Evolutionary conservation across 2,797 vertebrate genomes (phyloP).

Genomic region (Pipistrellus kuhlii): DNA sequence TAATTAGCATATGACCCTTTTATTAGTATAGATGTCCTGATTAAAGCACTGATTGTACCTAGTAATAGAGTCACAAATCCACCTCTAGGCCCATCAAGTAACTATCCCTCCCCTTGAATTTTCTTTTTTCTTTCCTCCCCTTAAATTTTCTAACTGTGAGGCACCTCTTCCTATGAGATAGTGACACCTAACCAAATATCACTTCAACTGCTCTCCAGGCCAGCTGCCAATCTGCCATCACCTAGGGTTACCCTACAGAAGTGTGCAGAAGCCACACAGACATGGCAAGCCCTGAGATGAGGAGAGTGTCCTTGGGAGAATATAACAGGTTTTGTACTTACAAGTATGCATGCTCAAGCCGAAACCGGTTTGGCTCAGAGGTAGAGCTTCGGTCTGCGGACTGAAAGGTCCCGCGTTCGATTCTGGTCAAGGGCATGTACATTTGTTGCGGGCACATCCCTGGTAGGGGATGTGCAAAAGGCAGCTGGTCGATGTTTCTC

Average conservation of each 20-base stretch:
- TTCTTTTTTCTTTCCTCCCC: neutral
- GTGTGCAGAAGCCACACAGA: neutral
- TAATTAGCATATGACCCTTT: too few species aligned
- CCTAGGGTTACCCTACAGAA: neutral
- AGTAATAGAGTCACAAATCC: constrained; percentile 15
- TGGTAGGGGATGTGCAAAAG: too few species aligned
- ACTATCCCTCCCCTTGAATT: neutral
- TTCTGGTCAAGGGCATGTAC: too few species aligned
- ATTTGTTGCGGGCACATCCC: too few species aligned
- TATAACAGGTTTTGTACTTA: neutral
- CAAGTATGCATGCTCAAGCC: neutral
- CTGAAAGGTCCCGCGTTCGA: too few species aligned
- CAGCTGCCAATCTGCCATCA: neutral
- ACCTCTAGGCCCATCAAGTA: neutral
- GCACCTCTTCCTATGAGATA: neutral
- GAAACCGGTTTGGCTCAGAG: too few species aligned
- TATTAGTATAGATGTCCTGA: too few species aligned
- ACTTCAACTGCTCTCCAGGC: neutral
- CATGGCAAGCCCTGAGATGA: neutral
- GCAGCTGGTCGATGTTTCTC: too few species aligned
- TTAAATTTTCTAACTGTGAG: neutral
- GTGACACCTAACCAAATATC: neutral
- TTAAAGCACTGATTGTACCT: neutral
- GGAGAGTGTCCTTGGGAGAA: neutral
- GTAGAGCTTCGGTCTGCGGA: too few species aligned